These are phyloP conservation scores for Tethea ocularis DNA, from an alignment of 2,888 invertebrate species.

Conservation along the genomic window DNA sequence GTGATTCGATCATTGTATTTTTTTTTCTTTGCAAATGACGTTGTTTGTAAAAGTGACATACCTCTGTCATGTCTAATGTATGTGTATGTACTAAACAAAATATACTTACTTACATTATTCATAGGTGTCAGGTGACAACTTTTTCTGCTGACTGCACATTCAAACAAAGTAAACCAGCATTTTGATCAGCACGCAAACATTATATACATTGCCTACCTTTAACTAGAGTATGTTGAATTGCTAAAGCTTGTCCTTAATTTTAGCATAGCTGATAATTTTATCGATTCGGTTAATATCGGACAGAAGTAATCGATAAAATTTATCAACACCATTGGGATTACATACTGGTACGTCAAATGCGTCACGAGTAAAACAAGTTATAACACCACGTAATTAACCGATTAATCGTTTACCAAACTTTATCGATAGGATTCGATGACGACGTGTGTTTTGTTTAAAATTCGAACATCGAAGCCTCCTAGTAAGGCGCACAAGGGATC, in stretches of 20 bases:
- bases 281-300: neutral
- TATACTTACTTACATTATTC: neutral
- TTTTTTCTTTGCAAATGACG: neutral
- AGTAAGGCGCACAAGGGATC: slow-evolving; percentile 82
- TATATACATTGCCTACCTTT: slow-evolving; percentile 43
- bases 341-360: neutral
- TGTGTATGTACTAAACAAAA: neutral
- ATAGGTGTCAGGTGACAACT: slow-evolving; percentile 12
- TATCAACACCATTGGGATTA: neutral
- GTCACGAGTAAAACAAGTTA: slow-evolving; percentile 1
- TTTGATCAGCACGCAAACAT: slow-evolving; percentile 62
- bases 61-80: neutral
- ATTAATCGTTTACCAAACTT: slow-evolving; percentile 44
- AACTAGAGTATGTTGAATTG: slow-evolving; percentile 23
- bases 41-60: neutral
- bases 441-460: slow-evolving; percentile 69
- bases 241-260: too few relatives aligned
- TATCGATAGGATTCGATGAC: slow-evolving; percentile 50
- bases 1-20: too few relatives aligned
- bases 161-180: slow-evolving; percentile 61
- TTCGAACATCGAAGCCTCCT: slow-evolving; percentile 71
- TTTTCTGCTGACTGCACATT: slow-evolving; percentile 47
- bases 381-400: slow-evolving; percentile 6
- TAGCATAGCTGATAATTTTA: neutral
- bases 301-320: neutral